These are phyloP conservation scores for Drosophila birchii DNA, from an alignment of 2,888 invertebrate genomes.

Conservation along the genomic window DNA sequence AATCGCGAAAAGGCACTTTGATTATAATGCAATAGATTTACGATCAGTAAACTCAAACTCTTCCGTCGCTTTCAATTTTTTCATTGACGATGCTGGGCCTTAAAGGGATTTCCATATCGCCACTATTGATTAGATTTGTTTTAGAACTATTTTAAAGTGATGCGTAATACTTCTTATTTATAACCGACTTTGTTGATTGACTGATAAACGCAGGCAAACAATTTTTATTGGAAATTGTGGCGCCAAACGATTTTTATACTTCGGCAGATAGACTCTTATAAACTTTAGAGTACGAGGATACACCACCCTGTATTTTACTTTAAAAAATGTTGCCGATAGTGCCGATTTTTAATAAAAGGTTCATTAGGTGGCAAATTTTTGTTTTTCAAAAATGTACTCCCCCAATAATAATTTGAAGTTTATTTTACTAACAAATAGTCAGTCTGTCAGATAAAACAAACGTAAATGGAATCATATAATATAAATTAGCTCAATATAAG, in stretches of 20 bases:
- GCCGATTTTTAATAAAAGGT: neutral
- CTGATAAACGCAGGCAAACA: neutral
- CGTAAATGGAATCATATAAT: too few species aligned
- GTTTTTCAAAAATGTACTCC: neutral
- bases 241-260: conserved; percentile 6
- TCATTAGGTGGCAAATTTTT: neutral
- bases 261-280: neutral
- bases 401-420: neutral
- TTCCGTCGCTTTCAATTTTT: neutral
- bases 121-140: neutral
- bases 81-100: conserved; percentile 3
- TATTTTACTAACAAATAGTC: neutral
- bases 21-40: conserved; percentile 22
- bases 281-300: neutral
- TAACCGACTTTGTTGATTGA: conserved; percentile 9
- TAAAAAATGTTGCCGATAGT: neutral
- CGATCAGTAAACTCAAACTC: conserved; percentile 2
- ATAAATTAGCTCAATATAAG: too few species aligned
- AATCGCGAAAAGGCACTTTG: conserved; percentile 22
- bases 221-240: conserved; percentile 12
- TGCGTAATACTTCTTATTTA: conserved; percentile 16
- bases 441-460: too few species aligned
- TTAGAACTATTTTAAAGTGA: conserved; percentile 2
- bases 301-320: neutral
- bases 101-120: neutral